Conservation (phyloP, 1,140 invertebrate genomes). For the Diabrotica virgifera region DNA sequence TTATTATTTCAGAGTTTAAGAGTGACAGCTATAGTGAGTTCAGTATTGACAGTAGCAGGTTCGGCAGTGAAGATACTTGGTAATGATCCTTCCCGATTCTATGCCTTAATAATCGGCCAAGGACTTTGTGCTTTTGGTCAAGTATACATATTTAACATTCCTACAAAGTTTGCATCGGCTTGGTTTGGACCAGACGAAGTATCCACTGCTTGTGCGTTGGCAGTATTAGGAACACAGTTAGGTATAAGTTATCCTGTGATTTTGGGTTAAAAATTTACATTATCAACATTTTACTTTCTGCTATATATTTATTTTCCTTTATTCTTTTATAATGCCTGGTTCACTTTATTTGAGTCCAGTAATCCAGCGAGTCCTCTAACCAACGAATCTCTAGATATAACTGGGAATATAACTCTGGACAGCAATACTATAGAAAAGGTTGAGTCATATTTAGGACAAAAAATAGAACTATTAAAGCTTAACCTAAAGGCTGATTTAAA, state of each 20-base stretch:
- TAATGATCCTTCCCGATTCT: conserved; percentile 58
- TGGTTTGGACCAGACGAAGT: conserved; percentile 59
- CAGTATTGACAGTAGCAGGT: conserved; percentile 59
- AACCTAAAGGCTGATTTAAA: no score
- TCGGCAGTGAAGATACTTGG: conserved; percentile 62
- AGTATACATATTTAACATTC: conserved; percentile 69
- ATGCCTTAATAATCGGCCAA: conserved; percentile 66
- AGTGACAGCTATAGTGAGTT: conserved; percentile 46
- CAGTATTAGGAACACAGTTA: conserved; percentile 78
- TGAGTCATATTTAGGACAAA: no score
- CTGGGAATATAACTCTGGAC: no score
- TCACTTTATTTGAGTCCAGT: no score
- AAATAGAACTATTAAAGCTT: no score
- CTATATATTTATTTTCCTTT: no score
- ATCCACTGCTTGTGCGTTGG: conserved; percentile 72
- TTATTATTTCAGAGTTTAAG: conserved; percentile 43
- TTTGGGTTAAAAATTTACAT: no score
- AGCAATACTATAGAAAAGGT: no score
- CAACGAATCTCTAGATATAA: no score
- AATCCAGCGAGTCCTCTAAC: no score
- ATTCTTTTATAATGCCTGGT: no score
- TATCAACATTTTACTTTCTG: no score
- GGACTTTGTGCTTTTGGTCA: conserved; percentile 64
- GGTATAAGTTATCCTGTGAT: conserved; percentile 27
- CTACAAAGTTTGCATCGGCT: conserved; percentile 66